Evolutionary conservation across 2,888 invertebrate species (phyloP).

Genomic region (Acleris holmiana): DNA sequence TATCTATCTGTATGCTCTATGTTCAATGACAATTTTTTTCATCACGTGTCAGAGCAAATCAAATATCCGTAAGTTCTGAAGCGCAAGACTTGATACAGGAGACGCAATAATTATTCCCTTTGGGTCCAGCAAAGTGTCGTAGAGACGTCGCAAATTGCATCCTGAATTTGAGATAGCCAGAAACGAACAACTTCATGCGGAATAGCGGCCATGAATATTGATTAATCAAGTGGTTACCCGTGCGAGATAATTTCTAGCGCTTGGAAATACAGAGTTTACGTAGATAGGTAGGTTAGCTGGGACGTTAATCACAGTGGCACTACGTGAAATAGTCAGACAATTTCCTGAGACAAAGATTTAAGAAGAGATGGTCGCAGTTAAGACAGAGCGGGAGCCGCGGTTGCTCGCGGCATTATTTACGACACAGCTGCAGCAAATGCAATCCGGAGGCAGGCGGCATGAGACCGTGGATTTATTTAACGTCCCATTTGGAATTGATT

Average conservation of each 20-base stretch:
- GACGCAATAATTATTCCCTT: slow-evolving; percentile 25
- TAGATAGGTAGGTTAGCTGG: neutral
- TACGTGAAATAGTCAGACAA: slow-evolving; percentile 21
- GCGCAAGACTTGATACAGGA: neutral
- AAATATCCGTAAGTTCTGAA: neutral
- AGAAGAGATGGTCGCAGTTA: slow-evolving; percentile 33
- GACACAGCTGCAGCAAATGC: slow-evolving; percentile 58
- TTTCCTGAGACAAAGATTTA: slow-evolving; percentile 34
- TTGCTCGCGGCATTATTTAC: slow-evolving; percentile 53
- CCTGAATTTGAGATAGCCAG: slow-evolving; percentile 17
- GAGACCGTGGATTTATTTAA: slow-evolving; percentile 58
- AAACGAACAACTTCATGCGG: slow-evolving; percentile 26
- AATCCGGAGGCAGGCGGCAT: slow-evolving; percentile 54
- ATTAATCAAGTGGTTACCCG: slow-evolving; percentile 30
- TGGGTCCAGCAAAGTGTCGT: slow-evolving; percentile 31
- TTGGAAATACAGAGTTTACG: neutral
- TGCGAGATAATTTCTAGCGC: slow-evolving; percentile 6
- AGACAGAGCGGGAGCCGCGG: slow-evolving; percentile 41
- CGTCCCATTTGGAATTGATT: slow-evolving; percentile 55
- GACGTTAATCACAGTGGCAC: slow-evolving; percentile 5
- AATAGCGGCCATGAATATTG: slow-evolving; percentile 34
- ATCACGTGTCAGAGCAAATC: too few species aligned
- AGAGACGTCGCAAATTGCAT: slow-evolving; percentile 31
- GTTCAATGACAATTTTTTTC: neutral
- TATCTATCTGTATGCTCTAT: neutral